Base-by-base conservation (phyloP, 23 tunicate genomes). In the Phallusia fumigata region DNA sequence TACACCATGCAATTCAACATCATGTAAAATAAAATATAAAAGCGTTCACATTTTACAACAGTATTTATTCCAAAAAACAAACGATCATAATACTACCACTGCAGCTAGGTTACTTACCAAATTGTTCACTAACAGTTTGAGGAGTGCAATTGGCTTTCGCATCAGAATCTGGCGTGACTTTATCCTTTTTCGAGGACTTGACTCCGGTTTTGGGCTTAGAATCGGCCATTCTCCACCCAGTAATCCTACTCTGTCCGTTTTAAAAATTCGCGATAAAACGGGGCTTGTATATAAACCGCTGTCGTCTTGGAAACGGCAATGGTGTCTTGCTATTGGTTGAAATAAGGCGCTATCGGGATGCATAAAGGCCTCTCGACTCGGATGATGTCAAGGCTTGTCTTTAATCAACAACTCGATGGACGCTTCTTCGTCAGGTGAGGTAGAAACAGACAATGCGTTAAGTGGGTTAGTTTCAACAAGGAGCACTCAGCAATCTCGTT, bases 351-450 rank as follows among this genome's bases (percentile, higher is more conserved):
- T 58, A 58, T 58, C 15, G 28, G 8, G 69, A 5, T 24, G 28
- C 26, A 58, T 5, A 58, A 58, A n/a, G n/a, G n/a, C n/a, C n/a
- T n/a, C n/a, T n/a, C 16, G 28, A 58, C 13, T 22, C 3, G 5
- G 69, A 58, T 58, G 13, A 58, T 24, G 11, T 22, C 16, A 58
- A 22, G 69, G 69, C 28, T 58, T 58, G 69, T 58, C 69, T 58
- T 58, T 58, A 3, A 58, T 58, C 15, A 2, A 1, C 11, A 16
- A 5, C 16, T 58, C 26, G 13, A 24, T 21, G 26, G 69, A 24
- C 69, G 69, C 69, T 58, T 58, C 28, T 24, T 58, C 69, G 69
- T 16, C 13, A 58, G 69, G 69, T 58, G 69, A 58, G 69, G 69
- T 58, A 24, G 69, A 58, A 58, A 58, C 8, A 24, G 69, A 58